phyloP scores from a whole-genome alignment of 2,888 invertebrate genomes.

The Panopea generosa region DNA sequence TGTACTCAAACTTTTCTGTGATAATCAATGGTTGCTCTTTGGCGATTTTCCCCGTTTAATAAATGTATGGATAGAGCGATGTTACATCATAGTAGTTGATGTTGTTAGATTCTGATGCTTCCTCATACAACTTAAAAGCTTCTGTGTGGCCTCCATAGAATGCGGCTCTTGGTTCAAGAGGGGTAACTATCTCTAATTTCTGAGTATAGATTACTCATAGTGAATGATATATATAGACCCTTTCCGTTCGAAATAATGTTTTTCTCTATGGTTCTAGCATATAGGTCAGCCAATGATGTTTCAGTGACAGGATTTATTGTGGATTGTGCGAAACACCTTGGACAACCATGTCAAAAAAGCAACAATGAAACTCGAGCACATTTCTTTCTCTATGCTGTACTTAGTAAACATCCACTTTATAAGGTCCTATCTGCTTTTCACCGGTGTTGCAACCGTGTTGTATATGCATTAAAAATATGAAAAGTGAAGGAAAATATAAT shows the following conservation, averaged over 20 bases:
- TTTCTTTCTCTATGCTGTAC: slow-evolving; percentile 15
- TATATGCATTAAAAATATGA: too few species aligned
- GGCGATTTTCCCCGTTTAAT: slow-evolving; percentile 67
- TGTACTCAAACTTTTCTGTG: slow-evolving; percentile 61
- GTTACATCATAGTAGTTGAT: slow-evolving; percentile 72
- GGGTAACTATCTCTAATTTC: slow-evolving; percentile 43
- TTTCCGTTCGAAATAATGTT: slow-evolving; percentile 24
- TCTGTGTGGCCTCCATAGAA: slow-evolving; percentile 77
- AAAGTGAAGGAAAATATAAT: too few species aligned
- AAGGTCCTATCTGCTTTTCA: slow-evolving; percentile 35
- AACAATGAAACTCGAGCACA: slow-evolving; percentile 52
- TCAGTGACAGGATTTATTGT: slow-evolving; percentile 43
- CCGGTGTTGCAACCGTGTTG: slow-evolving; percentile 37
- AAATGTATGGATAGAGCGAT: slow-evolving; percentile 71
- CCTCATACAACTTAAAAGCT: slow-evolving; percentile 66
- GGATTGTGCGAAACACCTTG: slow-evolving; percentile 17
- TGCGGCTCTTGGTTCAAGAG: slow-evolving; percentile 70
- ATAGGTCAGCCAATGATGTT: slow-evolving; percentile 41
- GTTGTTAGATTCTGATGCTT: slow-evolving; percentile 45
- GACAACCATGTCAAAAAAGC: slow-evolving; percentile 48
- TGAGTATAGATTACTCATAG: slow-evolving; percentile 66
- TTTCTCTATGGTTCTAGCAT: slow-evolving; percentile 39
- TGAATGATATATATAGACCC: slow-evolving; percentile 53
- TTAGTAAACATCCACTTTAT: slow-evolving; percentile 42
- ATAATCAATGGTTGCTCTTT: slow-evolving; percentile 70